Evolutionary conservation across 2,797 vertebrate species (phyloP), one percentile per base, ranked within the genome.

Genomic region (Tolypeutes matacus): DNA sequence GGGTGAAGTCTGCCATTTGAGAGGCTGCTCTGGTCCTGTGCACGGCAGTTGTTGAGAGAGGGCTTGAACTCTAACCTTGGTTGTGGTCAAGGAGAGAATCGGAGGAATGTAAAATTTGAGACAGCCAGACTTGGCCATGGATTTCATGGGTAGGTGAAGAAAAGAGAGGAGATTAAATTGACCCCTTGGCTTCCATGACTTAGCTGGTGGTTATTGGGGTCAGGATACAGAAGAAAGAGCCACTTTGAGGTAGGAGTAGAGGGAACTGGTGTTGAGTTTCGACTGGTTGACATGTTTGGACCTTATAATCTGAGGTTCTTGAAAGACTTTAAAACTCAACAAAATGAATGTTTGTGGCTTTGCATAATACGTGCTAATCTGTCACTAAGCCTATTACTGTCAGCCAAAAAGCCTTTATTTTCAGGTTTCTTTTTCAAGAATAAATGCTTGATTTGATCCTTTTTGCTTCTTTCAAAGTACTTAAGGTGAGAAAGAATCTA

Each of bases 11-110:
- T 6, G 12, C 29, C 9, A 29, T 7, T 15, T 12, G 14, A 4
- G 18, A 7, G 1, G 25, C 3, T 25, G 0, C 1, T 90, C 8
- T 5, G 1, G 49, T 3, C 3, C 0, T 53, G 2, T 53, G 58
- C 39, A 1, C n/a, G 25, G 31, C 4, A 11, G 34, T 14, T 29
- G 15, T 36, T 70, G 5, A 36, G 27, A 76, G 31, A 86, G 14
- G 29, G 27, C 18, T 78, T 17, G 46, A 29, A 27, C 13, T n/a
- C 46, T 76, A 62, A 49, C 67, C 7, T 70, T 42, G 49, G 34
- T 25, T 23, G 31, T 10, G 31, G 58, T 27, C 21, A 5, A 65
- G 69, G 70, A 80, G 75, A 77, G 62, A 70, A 29, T 87, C 65
- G 31, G 58, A 67, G 25, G 82, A 34, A 25, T 70, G 21, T 75